Evolutionary conservation across 2,797 vertebrate species (phyloP).

Genomic region (Microtus obscurus): DNA sequence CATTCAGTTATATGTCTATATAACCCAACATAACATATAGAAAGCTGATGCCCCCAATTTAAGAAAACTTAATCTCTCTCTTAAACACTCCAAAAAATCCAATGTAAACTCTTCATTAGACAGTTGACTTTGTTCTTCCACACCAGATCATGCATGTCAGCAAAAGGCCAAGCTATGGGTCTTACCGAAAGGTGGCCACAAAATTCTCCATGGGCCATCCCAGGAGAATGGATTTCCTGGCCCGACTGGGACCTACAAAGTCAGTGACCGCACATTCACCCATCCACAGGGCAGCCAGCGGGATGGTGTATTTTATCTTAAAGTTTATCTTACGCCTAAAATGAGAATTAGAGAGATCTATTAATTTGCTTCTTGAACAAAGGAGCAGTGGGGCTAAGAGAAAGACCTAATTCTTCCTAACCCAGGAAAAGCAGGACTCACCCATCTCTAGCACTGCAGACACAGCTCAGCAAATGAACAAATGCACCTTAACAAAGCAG

Average conservation of each 20-base stretch:
- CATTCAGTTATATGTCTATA: background rate
- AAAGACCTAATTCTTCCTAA: background rate
- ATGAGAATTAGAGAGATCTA: background rate
- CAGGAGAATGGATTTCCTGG: background rate
- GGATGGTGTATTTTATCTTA: background rate
- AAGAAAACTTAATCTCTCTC: background rate
- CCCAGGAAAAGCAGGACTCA: background rate
- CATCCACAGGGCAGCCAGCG: background rate
- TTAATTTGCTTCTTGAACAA: background rate
- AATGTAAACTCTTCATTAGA: background rate
- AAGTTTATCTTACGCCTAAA: background rate
- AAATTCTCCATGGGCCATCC: background rate
- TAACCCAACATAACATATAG: background rate
- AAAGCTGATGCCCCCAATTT: background rate
- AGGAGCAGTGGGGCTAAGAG: no score
- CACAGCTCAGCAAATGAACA: background rate
- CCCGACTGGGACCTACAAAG: background rate
- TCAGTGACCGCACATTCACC: background rate
- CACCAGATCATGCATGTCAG: background rate
- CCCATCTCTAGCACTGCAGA: no score
- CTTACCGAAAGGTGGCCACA: background rate
- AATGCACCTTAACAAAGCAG: background rate
- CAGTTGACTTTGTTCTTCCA: background rate
- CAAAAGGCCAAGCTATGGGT: background rate
- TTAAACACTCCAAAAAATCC: background rate